Evolutionary conservation across 2,797 vertebrate species (phyloP).

Genomic region (Danio kyathit): DNA sequence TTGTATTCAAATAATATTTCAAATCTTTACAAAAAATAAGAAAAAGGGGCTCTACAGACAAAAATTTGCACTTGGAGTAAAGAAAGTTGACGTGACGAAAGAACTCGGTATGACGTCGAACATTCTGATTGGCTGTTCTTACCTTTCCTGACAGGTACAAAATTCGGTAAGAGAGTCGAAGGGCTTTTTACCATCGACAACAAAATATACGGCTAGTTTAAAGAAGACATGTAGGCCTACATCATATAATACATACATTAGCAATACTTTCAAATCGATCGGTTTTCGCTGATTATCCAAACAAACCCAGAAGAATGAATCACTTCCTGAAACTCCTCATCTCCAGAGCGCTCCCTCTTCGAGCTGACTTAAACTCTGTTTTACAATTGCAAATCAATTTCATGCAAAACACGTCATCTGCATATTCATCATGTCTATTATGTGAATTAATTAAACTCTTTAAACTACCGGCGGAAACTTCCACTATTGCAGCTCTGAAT

Average conservation of each 20-base stretch:
- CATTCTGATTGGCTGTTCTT: slow-evolving; percentile 40
- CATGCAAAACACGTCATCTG: neutral
- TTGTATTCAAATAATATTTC: too few relatives aligned
- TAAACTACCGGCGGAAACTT: slow-evolving; percentile 15
- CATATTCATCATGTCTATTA: neutral
- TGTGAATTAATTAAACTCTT: neutral
- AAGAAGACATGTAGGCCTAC: neutral
- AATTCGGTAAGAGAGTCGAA: neutral
- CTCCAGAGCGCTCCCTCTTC: slow-evolving; percentile 9
- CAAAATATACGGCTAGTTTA: neutral
- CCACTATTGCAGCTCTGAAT: neutral
- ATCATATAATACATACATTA: neutral
- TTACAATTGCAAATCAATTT: neutral
- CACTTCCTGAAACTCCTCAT: slow-evolving; percentile 53
- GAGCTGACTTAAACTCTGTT: neutral
- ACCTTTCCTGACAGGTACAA: slow-evolving; percentile 57
- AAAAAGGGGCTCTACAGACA: too few relatives aligned
- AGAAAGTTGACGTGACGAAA: neutral
- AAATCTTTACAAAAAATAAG: too few relatives aligned
- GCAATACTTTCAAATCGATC: neutral
- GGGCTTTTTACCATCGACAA: neutral
- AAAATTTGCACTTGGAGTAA: too few relatives aligned
- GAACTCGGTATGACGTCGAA: slow-evolving; percentile 45
- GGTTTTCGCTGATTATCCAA: neutral
- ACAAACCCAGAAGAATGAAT: slow-evolving; percentile 18